A percentile compares a stretch with the other conserved stretches of the same genome.
These are phyloP conservation scores for Clarias gariepinus DNA, from an alignment of 2,113 vertebrate species.

Conservation along the genomic window DNA sequence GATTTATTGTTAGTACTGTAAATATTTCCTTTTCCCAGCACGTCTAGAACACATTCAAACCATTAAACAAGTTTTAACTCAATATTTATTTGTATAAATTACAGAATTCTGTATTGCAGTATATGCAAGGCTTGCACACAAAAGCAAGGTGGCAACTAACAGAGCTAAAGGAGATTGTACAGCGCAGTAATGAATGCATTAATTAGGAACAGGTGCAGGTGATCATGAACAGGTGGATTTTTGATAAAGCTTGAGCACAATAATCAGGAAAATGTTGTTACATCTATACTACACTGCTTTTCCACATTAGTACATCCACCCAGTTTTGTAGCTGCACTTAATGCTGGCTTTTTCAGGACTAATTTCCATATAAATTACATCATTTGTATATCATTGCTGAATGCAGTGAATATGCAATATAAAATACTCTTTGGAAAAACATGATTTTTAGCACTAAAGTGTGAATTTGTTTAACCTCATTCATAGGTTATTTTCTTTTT, in stretches of 20 bases:
- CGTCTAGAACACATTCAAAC: neutral
- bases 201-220: constrained; percentile 10
- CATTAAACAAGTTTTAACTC: neutral
- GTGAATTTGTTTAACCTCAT: neutral
- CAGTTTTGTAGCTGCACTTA: neutral
- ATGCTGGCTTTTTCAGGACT: neutral
- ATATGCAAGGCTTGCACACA: neutral
- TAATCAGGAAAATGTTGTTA: neutral
- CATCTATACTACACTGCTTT: neutral
- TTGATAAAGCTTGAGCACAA: neutral
- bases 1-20: neutral
- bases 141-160: neutral
- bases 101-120: neutral
- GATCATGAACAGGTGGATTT: neutral
- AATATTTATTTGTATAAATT: neutral
- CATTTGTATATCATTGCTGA: neutral
- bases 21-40: neutral
- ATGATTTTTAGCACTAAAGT: neutral
- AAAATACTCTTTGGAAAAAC: neutral
- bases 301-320: neutral
- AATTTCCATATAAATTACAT: neutral
- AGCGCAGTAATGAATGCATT: neutral
- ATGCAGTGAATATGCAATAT: neutral
- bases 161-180: neutral
- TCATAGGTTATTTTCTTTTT: no score